Base-by-base conservation (phyloP, 2,113 vertebrate genomes). In the Paralichthys olivaceus region DNA sequence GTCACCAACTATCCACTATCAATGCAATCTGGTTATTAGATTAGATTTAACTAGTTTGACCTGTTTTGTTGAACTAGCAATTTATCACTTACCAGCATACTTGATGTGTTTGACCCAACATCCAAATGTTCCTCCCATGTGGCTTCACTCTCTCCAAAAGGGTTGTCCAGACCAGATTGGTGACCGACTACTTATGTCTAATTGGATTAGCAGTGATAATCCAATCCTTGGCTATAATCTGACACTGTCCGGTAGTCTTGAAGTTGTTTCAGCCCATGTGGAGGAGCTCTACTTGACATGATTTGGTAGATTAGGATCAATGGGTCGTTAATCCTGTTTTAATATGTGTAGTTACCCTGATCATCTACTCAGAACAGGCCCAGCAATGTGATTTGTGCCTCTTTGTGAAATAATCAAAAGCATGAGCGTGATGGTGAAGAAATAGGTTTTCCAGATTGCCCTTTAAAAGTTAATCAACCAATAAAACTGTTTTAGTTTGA, bases 131-230 rank as follows among this genome's bases (percentile, higher is more conserved):
- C 37, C 9, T 62, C 19, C 23, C 28, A 5, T 28, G 2, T 34
- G 17, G 34, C 69, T 79, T 69, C 51, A 67, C 67, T 80, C 22
- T 71, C 79, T 59, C 69, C 26, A 54, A 9, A 26, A 25, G 20
- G 32, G 51, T 69, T 45, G 74, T 77, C 59, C 37, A 47, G 19
- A 64, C 70, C 65, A 58, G 56, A 74, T 78, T 83, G 69, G 76
- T 69, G 73, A 57, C 76, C 32, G 75, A 75, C 84, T 84, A 73
- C 77, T 53, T 22, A 66, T 20, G 34, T 61, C 3, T 87, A 90
- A 92, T 73, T 86, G 86, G 90, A 89, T 92, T 90, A 88, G 55
- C 32, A 34, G 73, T 73, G 79, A 75, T 91, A 90, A 91, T 92
- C 90, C 88, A 71, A 57, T 79, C 65, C 40, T 73, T 75, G 54